Evolutionary conservation across 1,140 invertebrate genomes (phyloP).

Genomic region (Brachionus koreanus): DNA sequence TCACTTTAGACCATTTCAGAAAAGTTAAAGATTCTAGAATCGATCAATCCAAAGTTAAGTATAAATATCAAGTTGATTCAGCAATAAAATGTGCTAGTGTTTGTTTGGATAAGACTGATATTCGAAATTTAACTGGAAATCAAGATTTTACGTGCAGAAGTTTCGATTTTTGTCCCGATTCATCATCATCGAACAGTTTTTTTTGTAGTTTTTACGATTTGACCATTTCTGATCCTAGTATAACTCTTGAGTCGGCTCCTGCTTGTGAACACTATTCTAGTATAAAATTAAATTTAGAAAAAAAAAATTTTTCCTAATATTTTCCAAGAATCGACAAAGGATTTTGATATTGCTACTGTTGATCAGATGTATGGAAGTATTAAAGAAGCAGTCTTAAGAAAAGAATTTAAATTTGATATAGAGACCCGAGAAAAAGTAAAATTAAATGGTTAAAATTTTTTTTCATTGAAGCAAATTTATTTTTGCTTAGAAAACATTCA

Average conservation of each 20-base stretch:
- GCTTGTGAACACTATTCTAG: conserved; percentile 27
- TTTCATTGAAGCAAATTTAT: neutral
- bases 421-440: neutral
- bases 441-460: neutral
- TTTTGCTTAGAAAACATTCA: neutral
- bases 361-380: conserved; percentile 36
- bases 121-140: neutral
- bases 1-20: conserved; percentile 33
- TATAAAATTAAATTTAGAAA: neutral
- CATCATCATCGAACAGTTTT: neutral
- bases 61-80: neutral
- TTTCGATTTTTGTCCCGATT: conserved; percentile 17
- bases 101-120: neutral
- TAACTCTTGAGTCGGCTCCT: neutral
- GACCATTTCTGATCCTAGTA: neutral
- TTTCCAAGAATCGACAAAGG: neutral
- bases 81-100: neutral
- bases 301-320: neutral
- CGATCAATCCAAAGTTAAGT: conserved; percentile 5
- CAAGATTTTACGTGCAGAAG: conserved; percentile 6
- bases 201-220: conserved; percentile 23
- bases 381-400: conserved; percentile 14
- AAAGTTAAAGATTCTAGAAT: conserved; percentile 11
- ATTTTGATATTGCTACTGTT: conserved; percentile 6
- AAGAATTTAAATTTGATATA: conserved; percentile 11